These are phyloP conservation scores for Ceratosolen fusciceps DNA, from an alignment of 1,140 invertebrate genomes.

Conservation along the genomic window DNA sequence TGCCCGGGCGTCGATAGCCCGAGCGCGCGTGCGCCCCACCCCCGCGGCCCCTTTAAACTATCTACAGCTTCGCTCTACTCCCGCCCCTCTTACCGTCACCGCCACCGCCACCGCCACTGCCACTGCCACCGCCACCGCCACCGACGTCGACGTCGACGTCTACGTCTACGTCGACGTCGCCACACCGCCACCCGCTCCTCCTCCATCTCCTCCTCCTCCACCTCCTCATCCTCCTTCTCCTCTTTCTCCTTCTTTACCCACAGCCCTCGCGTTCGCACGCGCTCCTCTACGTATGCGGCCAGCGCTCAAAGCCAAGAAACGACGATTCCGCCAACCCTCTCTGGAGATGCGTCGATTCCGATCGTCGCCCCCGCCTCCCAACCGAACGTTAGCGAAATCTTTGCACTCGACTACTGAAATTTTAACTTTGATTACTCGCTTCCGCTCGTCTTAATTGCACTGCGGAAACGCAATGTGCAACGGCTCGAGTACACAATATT, in stretches of 20 bases:
- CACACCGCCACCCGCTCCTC: background rate
- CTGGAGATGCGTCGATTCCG: no score
- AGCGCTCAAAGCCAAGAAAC: no score
- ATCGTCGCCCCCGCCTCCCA: no score
- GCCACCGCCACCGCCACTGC: background rate
- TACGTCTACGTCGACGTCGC: slow-evolving; percentile 2
- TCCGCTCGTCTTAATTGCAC: no score
- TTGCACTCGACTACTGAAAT: no score
- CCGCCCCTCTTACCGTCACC: background rate
- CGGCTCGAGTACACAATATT: no score
- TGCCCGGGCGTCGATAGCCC: slow-evolving; percentile 65
- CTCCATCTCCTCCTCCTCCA: background rate
- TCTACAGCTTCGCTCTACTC: background rate
- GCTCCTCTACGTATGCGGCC: background rate
- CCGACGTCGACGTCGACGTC: no score
- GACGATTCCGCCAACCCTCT: no score
- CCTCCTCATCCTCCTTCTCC: background rate
- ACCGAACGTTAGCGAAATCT: no score
- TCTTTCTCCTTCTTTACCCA: background rate
- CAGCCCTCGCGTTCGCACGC: background rate
- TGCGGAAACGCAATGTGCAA: no score
- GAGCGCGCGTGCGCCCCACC: slow-evolving; percentile 67
- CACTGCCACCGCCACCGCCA: background rate
- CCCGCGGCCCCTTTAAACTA: slow-evolving; percentile 54
- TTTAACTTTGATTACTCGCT: no score